Percentiles rank a stretch among this genome's conserved stretches.
Evolutionary conservation across 2,888 invertebrate genomes (phyloP).

Genomic region (Xanthorhoe spadicearia): DNA sequence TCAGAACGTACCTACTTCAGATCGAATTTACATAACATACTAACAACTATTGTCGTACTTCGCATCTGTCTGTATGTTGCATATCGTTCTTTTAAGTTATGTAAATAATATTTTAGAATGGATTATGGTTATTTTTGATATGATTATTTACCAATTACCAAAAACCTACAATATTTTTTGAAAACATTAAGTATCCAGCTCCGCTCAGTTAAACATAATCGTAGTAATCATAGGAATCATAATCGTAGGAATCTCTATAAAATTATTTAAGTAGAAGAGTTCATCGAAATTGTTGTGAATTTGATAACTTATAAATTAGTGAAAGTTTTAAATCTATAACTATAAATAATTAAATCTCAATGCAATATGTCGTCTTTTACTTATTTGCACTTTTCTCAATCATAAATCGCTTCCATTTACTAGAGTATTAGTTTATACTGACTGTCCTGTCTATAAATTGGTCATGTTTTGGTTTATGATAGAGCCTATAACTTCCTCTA

Average conservation of each 20-base stretch:
- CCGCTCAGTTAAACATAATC: not conserved
- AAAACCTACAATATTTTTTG: not conserved
- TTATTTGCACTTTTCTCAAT: not conserved
- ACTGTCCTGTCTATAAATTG: too few species aligned
- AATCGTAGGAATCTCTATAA: not conserved
- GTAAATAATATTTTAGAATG: not conserved
- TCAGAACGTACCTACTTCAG: too few species aligned
- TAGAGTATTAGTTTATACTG: too few species aligned
- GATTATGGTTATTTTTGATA: not conserved
- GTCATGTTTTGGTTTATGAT: too few species aligned
- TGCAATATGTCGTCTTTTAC: not conserved
- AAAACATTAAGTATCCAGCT: not conserved
- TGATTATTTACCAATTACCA: too few species aligned
- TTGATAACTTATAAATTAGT: not conserved
- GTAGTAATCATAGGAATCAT: not conserved
- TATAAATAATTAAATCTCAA: not conserved
- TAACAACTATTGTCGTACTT: too few species aligned
- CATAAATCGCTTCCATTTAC: too few species aligned
- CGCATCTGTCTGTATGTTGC: not conserved
- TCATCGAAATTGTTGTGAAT: conserved; percentile 2
- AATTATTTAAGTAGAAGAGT: not conserved
- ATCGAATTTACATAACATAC: too few species aligned
- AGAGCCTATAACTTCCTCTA: too few species aligned
- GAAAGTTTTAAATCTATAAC: not conserved
- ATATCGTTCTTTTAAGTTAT: not conserved